These are phyloP conservation scores for Chloroclysta siterata DNA, from an alignment of 2,888 invertebrate genomes.

Conservation along the genomic window DNA sequence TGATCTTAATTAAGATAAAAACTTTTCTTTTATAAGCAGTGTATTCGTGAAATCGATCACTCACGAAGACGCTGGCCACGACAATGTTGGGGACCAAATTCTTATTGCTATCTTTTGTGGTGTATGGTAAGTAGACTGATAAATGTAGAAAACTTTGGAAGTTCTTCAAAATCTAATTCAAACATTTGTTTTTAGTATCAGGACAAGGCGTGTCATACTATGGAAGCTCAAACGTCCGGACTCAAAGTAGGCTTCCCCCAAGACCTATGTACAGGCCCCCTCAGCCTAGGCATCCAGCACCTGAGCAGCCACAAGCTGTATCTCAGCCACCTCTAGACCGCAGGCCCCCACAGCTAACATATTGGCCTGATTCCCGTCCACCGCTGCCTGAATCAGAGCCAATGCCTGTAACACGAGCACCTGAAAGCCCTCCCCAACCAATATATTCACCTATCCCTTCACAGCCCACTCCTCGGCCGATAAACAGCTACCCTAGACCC, in stretches of 20 bases:
- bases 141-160: not conserved
- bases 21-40: constrained; percentile 17
- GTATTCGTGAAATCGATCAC: constrained; percentile 8
- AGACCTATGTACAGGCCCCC: constrained; percentile 17
- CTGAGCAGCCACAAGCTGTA: constrained; percentile 6
- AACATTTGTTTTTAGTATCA: constrained; percentile 30
- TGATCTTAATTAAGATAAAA: constrained; percentile 16
- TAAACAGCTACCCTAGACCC: constrained; percentile 17
- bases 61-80: not conserved
- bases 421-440: constrained; percentile 10
- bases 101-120: constrained; percentile 48
- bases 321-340: constrained; percentile 4
- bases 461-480: constrained; percentile 10
- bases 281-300: constrained; percentile 11
- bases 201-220: constrained; percentile 36
- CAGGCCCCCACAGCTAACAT: not conserved
- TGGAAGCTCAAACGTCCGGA: constrained; percentile 46
- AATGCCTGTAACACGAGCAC: not conserved
- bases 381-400: not conserved
- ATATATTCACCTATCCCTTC: constrained; percentile 9
- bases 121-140: constrained; percentile 50
- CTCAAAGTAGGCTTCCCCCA: constrained; percentile 35
- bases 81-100: constrained; percentile 44
- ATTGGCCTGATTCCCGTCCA: not conserved
- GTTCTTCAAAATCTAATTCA: not conserved